Evolutionary conservation across 2,113 vertebrate genomes (phyloP).

Genomic region (Pipa parva): DNA sequence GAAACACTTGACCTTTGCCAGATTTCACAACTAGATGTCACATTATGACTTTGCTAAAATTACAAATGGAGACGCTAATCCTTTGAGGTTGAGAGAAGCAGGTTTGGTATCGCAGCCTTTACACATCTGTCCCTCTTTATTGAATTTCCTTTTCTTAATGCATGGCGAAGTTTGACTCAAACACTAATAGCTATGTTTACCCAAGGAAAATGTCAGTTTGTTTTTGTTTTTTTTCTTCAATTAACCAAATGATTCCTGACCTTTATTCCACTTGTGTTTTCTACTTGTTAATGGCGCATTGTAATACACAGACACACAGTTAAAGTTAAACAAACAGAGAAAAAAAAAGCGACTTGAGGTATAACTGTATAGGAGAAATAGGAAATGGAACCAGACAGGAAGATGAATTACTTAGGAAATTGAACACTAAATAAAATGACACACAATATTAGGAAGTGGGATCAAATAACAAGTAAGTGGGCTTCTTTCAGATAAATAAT

Average conservation of each 20-base stretch:
- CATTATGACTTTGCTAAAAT: conserved; percentile 42
- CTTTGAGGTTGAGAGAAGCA: conserved; percentile 23
- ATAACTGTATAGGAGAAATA: conserved; percentile 48
- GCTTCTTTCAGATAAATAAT: conserved; percentile 37
- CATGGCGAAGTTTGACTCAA: conserved; percentile 77
- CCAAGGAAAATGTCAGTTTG: conserved; percentile 62
- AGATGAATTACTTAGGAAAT: conserved; percentile 53
- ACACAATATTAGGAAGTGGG: conserved; percentile 69
- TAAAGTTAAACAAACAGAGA: conserved; percentile 34
- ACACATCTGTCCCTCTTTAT: conserved; percentile 53
- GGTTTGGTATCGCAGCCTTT: conserved; percentile 37
- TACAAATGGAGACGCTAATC: conserved; percentile 45
- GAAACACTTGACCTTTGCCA: conserved; percentile 41
- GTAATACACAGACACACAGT: conserved; percentile 26
- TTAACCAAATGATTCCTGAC: conserved; percentile 61
- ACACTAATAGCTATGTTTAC: conserved; percentile 69
- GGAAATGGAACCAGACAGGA: conserved; percentile 40
- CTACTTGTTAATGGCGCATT: conserved; percentile 36
- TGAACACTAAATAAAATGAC: conserved; percentile 46
- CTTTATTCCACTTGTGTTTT: conserved; percentile 38
- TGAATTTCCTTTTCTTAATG: conserved; percentile 75
- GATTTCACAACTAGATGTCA: conserved; percentile 41
- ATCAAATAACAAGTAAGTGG: conserved; percentile 48
- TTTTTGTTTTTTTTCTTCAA: conserved; percentile 76
- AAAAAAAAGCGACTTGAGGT: conserved; percentile 43